phyloP scores from a whole-genome alignment of 2,888 invertebrate genomes.

The Phaedon cochleariae region DNA sequence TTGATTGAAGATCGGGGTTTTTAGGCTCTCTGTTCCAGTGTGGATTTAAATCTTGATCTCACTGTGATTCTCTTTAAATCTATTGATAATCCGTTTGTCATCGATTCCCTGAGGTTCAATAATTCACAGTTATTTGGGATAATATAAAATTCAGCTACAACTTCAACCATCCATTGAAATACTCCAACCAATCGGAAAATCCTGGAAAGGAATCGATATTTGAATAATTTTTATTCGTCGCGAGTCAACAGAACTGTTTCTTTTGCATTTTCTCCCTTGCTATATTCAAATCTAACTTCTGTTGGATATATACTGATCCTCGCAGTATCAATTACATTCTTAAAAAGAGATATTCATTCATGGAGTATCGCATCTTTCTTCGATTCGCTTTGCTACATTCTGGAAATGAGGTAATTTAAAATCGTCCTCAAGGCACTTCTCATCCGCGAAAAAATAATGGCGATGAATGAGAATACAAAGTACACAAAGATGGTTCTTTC shows the following conservation, averaged over 20 bases:
- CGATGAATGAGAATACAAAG: conserved; percentile 19
- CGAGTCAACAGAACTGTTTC: neutral
- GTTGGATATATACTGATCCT: neutral
- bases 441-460: conserved; percentile 23
- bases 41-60: too few relatives aligned
- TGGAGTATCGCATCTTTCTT: conserved; percentile 3
- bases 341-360: neutral
- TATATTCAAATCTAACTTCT: neutral
- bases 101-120: too few relatives aligned
- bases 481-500: neutral
- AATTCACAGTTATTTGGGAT: too few relatives aligned
- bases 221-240: neutral
- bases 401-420: conserved; percentile 34
- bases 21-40: too few relatives aligned
- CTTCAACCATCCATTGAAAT: too few relatives aligned
- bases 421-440: conserved; percentile 25
- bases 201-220: too few relatives aligned
- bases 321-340: conserved; percentile 11
- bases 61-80: too few relatives aligned
- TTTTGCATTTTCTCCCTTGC: neutral
- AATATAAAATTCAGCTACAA: too few relatives aligned
- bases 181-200: too few relatives aligned
- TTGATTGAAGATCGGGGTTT: too few relatives aligned
- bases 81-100: too few relatives aligned
- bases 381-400: conserved; percentile 23